Percentiles rank a stretch among this genome's conserved stretches.
phyloP scores from a whole-genome alignment of 2,113 vertebrate species.

The Zonotrichia leucophrys region DNA sequence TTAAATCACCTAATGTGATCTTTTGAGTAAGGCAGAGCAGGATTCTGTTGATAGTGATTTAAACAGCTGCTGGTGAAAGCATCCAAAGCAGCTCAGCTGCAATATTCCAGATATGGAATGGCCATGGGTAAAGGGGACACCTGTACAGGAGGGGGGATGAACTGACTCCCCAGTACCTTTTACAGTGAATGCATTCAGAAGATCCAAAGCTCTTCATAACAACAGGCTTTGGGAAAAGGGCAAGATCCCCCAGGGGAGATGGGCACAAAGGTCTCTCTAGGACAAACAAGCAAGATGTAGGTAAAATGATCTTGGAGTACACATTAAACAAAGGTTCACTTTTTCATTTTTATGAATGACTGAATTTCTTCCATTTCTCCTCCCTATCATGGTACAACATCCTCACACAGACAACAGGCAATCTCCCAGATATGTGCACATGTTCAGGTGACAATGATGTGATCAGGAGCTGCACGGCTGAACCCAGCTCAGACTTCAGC shows the following conservation, averaged over 20 bases:
- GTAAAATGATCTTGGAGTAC: background rate
- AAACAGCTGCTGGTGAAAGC: background rate
- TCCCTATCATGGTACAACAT: background rate
- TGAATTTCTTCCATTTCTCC: background rate
- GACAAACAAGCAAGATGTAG: background rate
- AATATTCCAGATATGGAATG: background rate
- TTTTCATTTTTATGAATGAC: background rate
- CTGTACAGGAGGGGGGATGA: background rate
- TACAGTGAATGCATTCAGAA: background rate
- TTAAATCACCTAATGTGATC: background rate
- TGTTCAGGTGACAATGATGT: accelerated
- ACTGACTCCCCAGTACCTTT: background rate
- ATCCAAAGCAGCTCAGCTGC: background rate
- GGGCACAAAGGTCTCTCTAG: background rate
- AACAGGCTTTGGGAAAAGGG: background rate
- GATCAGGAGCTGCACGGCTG: background rate
- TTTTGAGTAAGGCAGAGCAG: background rate
- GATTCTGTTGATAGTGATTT: background rate
- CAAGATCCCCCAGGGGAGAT: background rate
- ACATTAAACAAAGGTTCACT: background rate
- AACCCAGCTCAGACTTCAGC: background rate
- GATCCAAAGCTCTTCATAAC: background rate
- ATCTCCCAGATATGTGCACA: accelerated
- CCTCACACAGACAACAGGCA: background rate
- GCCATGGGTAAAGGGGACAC: background rate